Evolutionary conservation across 2,113 vertebrate species (phyloP).

Genomic region (Stercorarius parasiticus): DNA sequence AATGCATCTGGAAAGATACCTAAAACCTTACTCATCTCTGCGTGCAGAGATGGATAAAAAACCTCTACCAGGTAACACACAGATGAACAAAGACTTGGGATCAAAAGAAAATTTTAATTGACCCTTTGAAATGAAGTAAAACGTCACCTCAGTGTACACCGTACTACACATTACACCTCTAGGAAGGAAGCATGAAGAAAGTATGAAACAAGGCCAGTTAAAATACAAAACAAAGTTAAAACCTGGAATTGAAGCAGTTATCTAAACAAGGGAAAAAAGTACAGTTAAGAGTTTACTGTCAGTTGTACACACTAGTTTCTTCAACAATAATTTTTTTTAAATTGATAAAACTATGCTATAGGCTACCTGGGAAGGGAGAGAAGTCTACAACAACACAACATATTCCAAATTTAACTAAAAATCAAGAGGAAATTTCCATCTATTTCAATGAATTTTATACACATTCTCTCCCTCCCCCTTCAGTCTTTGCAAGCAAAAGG

Average conservation of each 20-base stretch:
- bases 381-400: background rate
- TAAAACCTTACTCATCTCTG: background rate
- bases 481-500: background rate
- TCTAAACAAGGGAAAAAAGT: background rate
- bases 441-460: background rate
- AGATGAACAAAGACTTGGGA: background rate
- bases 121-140: background rate
- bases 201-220: background rate
- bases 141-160: background rate
- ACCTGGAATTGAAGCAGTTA: background rate
- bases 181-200: background rate
- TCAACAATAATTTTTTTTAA: background rate
- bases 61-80: background rate
- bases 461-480: background rate
- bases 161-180: accelerated
- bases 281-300: background rate
- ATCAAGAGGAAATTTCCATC: background rate
- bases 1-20: background rate
- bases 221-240: background rate
- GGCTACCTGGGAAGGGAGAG: background rate
- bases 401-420: background rate
- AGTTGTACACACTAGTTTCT: background rate
- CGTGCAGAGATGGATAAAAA: background rate
- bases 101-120: background rate
- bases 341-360: background rate